Percentiles rank a stretch among this genome's conserved stretches.
Evolutionary conservation across 2,888 invertebrate genomes (phyloP).

Genomic region (Lochmaea capreae): DNA sequence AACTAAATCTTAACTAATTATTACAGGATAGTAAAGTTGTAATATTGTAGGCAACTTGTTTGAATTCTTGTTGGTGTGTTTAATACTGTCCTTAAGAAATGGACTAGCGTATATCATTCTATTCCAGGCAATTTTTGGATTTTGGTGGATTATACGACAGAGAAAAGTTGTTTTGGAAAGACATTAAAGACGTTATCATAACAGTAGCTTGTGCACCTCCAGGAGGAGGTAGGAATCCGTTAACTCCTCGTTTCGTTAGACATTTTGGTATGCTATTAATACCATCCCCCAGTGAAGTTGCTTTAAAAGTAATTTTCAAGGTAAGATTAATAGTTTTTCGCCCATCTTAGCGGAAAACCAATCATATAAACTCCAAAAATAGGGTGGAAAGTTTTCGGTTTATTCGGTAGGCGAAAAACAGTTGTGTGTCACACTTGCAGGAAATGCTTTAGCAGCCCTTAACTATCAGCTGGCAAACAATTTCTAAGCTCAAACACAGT

Average conservation of each 20-base stretch:
- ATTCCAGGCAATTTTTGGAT: conserved; percentile 76
- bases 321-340: conserved; percentile 58
- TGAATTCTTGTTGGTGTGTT: not conserved
- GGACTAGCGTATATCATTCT: too few relatives aligned
- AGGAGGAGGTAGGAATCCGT: conserved; percentile 88
- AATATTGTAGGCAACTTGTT: too few relatives aligned
- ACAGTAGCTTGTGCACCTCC: conserved; percentile 90
- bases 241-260: conserved; percentile 85
- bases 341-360: too few relatives aligned
- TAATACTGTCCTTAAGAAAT: not conserved
- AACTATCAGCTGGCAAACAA: too few relatives aligned
- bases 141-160: conserved; percentile 88
- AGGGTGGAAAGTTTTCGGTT: too few relatives aligned
- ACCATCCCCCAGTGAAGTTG: conserved; percentile 81
- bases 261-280: conserved; percentile 90
- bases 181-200: conserved; percentile 84
- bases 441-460: too few relatives aligned
- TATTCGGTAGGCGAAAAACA: too few relatives aligned
- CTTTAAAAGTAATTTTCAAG: conserved; percentile 83
- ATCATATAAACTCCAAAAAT: too few relatives aligned
- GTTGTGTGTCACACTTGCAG: too few relatives aligned
- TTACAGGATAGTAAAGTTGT: too few relatives aligned
- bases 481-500: too few relatives aligned
- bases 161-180: conserved; percentile 90
- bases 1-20: too few relatives aligned